A percentile compares a stretch with the other conserved stretches of the same genome.
These are phyloP conservation scores for Drosophila falleni DNA, from an alignment of 2,888 invertebrate genomes.

Conservation along the genomic window DNA sequence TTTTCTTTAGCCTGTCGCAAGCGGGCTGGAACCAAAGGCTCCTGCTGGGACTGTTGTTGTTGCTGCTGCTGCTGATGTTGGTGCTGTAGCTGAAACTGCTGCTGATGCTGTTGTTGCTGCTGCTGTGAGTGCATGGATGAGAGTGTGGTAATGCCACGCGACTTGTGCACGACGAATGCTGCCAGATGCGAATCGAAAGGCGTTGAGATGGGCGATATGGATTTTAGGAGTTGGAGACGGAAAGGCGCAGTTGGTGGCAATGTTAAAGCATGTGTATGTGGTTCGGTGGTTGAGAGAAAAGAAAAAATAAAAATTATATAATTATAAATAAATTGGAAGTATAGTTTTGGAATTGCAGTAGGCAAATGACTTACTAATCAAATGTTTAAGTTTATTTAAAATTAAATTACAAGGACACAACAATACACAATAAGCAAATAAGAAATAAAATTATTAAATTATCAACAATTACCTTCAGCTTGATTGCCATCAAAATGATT, in stretches of 20 bases:
- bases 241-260: slow-evolving; percentile 38
- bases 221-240: slow-evolving; percentile 2
- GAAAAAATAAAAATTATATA: slow-evolving; percentile 29
- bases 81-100: slow-evolving; percentile 60
- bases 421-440: slow-evolving; percentile 20
- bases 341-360: slow-evolving; percentile 1
- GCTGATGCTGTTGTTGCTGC: slow-evolving; percentile 58
- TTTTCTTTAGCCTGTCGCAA: slow-evolving; percentile 88
- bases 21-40: slow-evolving; percentile 87
- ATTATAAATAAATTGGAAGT: slow-evolving; percentile 30
- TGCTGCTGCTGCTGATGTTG: slow-evolving; percentile 57
- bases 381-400: slow-evolving; percentile 11
- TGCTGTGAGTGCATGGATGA: slow-evolving; percentile 87
- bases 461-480: slow-evolving; percentile 82
- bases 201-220: slow-evolving; percentile 38
- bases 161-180: slow-evolving; percentile 92
- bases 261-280: slow-evolving; percentile 38
- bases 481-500: slow-evolving; percentile 70
- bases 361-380: slow-evolving; percentile 17
- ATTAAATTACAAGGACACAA: slow-evolving; percentile 10
- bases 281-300: slow-evolving; percentile 41
- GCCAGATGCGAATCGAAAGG: slow-evolving; percentile 42
- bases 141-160: slow-evolving; percentile 91
- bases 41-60: slow-evolving; percentile 81
- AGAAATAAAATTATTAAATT: slow-evolving; percentile 21